Evolutionary conservation across 2,888 invertebrate species (phyloP), one percentile per base, ranked within the genome.

Genomic region (Agelastica alni): DNA sequence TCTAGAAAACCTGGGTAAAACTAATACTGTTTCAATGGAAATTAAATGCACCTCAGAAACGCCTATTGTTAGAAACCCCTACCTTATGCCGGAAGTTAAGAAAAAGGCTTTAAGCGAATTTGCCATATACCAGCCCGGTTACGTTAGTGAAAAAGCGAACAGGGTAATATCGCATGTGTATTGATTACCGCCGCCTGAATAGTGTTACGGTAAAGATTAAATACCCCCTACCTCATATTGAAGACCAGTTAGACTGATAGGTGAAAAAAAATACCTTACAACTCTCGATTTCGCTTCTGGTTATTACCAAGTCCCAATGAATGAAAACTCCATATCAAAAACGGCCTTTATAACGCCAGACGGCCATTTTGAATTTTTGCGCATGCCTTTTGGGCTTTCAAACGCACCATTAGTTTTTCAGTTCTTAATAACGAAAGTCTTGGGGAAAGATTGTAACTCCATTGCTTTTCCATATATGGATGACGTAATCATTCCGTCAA

Each of bases 331-430:
- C 10, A 61, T 67, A 2, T 49, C 41, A 1, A 70, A 70, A 45
- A 75, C 70, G 0, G 72, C 67, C 0, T 68, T 72, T 31, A 62
- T 64, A 4, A 72, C 69, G 1, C 67, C 66, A 1, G 68, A 70
- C 37, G 70, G 70, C 2, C 54, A 66, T 3, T 72, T 57, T 36
- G 66, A 71, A 58, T 70, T 58, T 48, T 26, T 61, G 1, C 31
- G 59, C 4, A 62, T 70, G 62, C 65, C 68, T 5, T 75, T 71
- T 45, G 72, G 70, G 4, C 60, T 73, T 1, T 34, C 59, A 1
- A 72, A 72, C 47, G 68, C 70, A 0, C 67, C 69, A 3, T 55
- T 63, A 1, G 64, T 65, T 9, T 74, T 69, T 56, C 69, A 71
- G 37, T 42, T 62, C n/a, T 55, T 65, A 7, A 63, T 71, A 47